Percentiles rank a stretch among this genome's conserved stretches.
These are phyloP conservation scores for Zaprionus davidi DNA, from an alignment of 1,140 invertebrate genomes.

Conservation along the genomic window DNA sequence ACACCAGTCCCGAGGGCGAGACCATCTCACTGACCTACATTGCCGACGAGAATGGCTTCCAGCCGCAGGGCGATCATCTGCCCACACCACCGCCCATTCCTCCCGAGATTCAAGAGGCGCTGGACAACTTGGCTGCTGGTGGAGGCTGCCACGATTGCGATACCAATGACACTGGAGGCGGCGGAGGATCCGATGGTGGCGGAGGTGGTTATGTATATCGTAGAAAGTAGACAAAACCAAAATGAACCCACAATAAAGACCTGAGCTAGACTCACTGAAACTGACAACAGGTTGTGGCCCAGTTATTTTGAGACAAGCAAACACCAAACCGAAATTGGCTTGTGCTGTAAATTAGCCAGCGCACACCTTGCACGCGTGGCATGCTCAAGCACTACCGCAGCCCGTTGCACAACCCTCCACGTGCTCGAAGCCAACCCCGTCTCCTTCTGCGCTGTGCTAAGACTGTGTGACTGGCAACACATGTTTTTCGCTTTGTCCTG, in stretches of 20 bases:
- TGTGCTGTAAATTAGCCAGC: slow-evolving; percentile 23
- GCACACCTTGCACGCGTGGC: slow-evolving; percentile 10
- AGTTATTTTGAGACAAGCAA: slow-evolving; percentile 71
- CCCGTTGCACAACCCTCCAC: slow-evolving; percentile 9
- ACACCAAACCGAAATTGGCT: slow-evolving; percentile 71
- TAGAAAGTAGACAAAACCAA: slow-evolving; percentile 31
- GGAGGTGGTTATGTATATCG: slow-evolving; percentile 61
- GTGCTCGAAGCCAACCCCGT: neutral
- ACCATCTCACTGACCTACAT: slow-evolving; percentile 89
- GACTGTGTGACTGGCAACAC: slow-evolving; percentile 83
- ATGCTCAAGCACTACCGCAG: neutral
- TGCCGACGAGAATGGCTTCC: slow-evolving; percentile 93
- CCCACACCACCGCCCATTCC: slow-evolving; percentile 93
- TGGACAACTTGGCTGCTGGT: slow-evolving; percentile 91
- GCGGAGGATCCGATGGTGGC: slow-evolving; percentile 29
- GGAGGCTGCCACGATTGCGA: slow-evolving; percentile 84
- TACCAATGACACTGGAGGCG: slow-evolving; percentile 84
- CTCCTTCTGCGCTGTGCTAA: slow-evolving; percentile 13
- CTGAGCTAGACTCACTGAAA: neutral
- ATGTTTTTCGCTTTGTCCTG: slow-evolving; percentile 80
- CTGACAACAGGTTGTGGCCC: slow-evolving; percentile 33
- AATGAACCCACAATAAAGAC: neutral
- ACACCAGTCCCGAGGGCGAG: slow-evolving; percentile 90
- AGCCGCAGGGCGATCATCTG: slow-evolving; percentile 89
- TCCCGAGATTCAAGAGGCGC: slow-evolving; percentile 91